Conservation (phyloP, 2,113 vertebrate species). For the Microcebus murinus region DNA sequence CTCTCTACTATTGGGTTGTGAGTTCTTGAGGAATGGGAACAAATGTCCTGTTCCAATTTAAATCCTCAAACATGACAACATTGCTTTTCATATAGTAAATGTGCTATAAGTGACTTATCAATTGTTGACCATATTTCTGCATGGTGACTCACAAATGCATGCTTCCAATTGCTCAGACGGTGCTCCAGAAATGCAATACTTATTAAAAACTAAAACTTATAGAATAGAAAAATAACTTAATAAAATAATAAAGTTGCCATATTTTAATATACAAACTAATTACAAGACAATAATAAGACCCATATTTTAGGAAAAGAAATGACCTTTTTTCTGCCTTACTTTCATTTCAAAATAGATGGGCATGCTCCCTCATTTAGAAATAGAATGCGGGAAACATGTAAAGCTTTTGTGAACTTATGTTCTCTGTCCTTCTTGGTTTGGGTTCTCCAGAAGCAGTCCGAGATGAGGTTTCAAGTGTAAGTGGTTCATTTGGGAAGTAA, state of each 20-base stretch:
- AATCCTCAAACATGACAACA: neutral
- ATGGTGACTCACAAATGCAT: constrained; percentile 3
- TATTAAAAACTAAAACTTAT: constrained; percentile 34
- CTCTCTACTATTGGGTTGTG: neutral
- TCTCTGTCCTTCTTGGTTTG: neutral
- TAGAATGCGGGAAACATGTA: neutral
- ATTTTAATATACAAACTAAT: constrained; percentile 3
- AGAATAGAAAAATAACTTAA: constrained; percentile 17
- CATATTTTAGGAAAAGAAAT: neutral
- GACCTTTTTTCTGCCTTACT: neutral
- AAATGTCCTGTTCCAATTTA: neutral
- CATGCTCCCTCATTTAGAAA: constrained; percentile 10
- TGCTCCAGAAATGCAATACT: neutral
- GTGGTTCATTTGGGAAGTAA: neutral
- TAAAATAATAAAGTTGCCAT: constrained; percentile 5
- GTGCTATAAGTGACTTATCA: neutral
- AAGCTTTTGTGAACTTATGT: neutral
- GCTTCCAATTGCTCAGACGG: neutral
- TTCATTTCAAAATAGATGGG: constrained; percentile 31
- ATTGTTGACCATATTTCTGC: neutral
- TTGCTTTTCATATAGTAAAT: neutral
- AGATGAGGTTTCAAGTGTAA: neutral
- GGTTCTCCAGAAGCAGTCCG: neutral
- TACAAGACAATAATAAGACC: neutral
- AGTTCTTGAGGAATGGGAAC: neutral